These are phyloP conservation scores for Ornithorhynchus anatinus DNA, from an alignment of 2,113 vertebrate genomes.

Conservation along the genomic window DNA sequence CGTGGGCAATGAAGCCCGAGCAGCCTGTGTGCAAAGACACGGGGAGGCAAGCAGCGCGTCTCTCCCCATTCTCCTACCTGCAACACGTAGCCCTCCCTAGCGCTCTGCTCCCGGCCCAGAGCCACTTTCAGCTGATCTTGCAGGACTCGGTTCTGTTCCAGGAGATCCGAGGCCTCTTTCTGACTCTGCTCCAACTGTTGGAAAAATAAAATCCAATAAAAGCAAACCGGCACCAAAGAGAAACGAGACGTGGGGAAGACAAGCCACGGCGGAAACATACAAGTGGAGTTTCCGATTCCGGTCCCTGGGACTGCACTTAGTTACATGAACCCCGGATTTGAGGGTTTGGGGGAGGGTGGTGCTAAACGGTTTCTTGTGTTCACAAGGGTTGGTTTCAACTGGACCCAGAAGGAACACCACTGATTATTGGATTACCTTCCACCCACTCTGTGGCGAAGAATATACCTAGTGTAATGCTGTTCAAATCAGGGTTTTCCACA, in stretches of 20 bases:
- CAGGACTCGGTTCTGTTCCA: slow-evolving; percentile 89
- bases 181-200: slow-evolving; percentile 90
- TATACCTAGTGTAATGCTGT: no score
- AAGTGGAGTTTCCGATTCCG: no score
- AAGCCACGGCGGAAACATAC: no score
- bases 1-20: slow-evolving; percentile 4
- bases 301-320: no score
- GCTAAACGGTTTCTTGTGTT: no score
- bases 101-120: slow-evolving; percentile 86
- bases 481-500: no score
- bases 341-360: no score
- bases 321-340: no score
- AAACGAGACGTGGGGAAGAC: neutral
- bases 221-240: neutral
- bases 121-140: slow-evolving; percentile 93
- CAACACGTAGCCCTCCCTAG: slow-evolving; percentile 92
- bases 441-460: no score
- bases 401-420: no score
- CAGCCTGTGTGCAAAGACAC: fast-evolving
- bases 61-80: slow-evolving; percentile 81
- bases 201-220: neutral
- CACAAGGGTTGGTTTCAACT: no score
- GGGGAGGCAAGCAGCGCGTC: neutral
- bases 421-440: no score
- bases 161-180: slow-evolving; percentile 86